Base-by-base conservation (phyloP, 1,140 invertebrate genomes). In the Ylistrum balloti region DNA sequence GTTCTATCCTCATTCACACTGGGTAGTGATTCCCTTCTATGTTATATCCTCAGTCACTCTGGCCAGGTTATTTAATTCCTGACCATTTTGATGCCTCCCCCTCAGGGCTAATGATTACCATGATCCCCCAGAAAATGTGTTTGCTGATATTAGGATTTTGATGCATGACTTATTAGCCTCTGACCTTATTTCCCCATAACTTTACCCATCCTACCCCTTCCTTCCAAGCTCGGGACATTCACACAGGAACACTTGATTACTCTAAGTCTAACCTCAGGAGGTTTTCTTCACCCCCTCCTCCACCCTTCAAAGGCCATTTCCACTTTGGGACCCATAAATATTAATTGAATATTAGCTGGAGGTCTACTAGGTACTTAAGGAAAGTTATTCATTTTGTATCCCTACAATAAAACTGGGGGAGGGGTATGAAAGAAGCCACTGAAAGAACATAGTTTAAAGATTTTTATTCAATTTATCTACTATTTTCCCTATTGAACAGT, bases 291-390 rank as follows among this genome's bases (percentile, higher is more conserved):
- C 56, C 22, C 41, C 56, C 56, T 74, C 56, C 56, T 28, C n/a
- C 1, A 28, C 22, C 56, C 56, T 74, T 74, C 56, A 74, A 74
- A 74, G 56, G 56, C 9, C n/a, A n/a, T 9, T 5, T n/a, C 56
- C 56, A 74, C 20, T 74, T 74, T 74, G 22, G n/a, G 56, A 74
- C n/a, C 56, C 22, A 74, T 74, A 74, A 74, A 74, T 74, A 74
- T 74, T 74, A 74, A 74, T 74, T 74, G 56, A 74, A 74, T 74
- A 74, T n/a, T 74, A 74, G 56, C 56, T 74, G 56, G 56, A 74
- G 22, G n/a, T 74, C 56, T 74, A 28, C 56, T 74, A 38, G n/a
- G 56, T 74, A 74, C 45, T 56, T 74, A 5, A 74, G 28, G 3
- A 74, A 11, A n/a, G 5, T 7, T n/a, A 28, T 74, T 74, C 56